phyloP scores from a whole-genome alignment of 2,888 invertebrate genomes.

The Xanthia icteritia region DNA sequence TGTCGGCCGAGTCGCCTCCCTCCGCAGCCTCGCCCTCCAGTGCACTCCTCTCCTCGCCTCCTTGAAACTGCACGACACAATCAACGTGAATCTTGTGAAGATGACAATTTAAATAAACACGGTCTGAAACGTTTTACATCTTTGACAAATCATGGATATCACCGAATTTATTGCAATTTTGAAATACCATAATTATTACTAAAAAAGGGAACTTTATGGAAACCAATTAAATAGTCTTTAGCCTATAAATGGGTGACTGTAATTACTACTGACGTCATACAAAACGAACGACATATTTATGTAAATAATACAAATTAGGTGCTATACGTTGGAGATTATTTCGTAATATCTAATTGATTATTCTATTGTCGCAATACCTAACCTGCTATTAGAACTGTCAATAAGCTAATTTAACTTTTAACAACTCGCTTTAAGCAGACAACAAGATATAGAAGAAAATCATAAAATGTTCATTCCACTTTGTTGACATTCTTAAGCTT shows the following conservation, averaged over 20 bases:
- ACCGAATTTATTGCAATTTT: background rate
- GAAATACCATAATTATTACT: background rate
- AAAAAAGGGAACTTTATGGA: background rate
- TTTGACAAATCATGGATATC: conserved; percentile 13
- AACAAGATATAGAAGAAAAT: conserved; percentile 5
- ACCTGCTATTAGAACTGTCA: background rate
- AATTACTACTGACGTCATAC: background rate
- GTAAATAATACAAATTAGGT: conserved; percentile 1
- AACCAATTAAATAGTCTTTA: background rate
- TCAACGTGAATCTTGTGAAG: conserved; percentile 38
- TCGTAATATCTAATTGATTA: background rate
- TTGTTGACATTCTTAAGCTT: conserved; percentile 26
- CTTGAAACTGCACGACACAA: conserved; percentile 77
- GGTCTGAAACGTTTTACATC: conserved; percentile 3
- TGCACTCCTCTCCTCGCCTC: conserved; percentile 81
- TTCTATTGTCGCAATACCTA: background rate
- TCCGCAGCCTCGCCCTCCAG: conserved; percentile 78
- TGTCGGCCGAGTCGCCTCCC: conserved; percentile 81
- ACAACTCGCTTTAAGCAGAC: background rate
- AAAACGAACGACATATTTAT: conserved; percentile 1
- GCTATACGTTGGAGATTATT: background rate
- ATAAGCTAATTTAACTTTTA: background rate
- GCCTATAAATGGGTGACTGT: background rate
- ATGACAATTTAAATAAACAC: conserved; percentile 32
- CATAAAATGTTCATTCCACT: conserved; percentile 36